Percentiles rank a stretch among this genome's conserved stretches.
Conservation (phyloP, 1,140 invertebrate genomes). For the Thaumatotibia leucotreta region DNA sequence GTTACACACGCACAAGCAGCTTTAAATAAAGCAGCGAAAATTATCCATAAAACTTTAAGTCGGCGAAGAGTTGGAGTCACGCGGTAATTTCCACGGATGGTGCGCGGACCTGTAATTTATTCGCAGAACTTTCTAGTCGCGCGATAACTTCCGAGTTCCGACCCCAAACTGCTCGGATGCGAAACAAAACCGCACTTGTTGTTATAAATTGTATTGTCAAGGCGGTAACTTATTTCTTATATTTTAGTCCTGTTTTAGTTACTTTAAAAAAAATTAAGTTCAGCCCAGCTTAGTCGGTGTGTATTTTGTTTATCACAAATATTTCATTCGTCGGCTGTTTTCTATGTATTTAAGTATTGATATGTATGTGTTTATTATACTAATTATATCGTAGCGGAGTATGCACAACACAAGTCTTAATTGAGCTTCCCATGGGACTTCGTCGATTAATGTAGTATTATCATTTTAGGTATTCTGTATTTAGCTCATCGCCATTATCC, state of each 20-base stretch:
- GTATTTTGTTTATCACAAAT: too few species aligned
- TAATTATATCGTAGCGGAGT: too few species aligned
- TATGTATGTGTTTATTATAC: too few species aligned
- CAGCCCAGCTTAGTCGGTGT: too few species aligned
- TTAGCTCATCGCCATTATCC: too few species aligned
- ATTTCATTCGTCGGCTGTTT: too few species aligned
- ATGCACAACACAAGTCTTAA: too few species aligned
- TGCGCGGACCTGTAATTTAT: slow-evolving; percentile 25
- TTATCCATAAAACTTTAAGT: slow-evolving; percentile 3
- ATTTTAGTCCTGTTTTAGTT: neutral
- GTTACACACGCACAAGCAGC: neutral
- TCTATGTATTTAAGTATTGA: too few species aligned
- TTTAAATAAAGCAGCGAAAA: neutral
- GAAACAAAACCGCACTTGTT: slow-evolving; percentile 15
- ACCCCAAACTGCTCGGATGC: neutral
- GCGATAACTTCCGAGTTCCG: slow-evolving; percentile 22
- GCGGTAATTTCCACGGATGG: slow-evolving; percentile 17
- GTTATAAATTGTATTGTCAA: slow-evolving; percentile 1
- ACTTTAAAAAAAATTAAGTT: neutral
- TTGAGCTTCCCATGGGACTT: too few species aligned
- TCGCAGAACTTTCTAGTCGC: slow-evolving; percentile 15
- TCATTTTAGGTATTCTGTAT: too few species aligned
- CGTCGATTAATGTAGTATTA: too few species aligned
- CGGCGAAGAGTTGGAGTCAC: neutral
- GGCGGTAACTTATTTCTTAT: neutral